These are phyloP conservation scores for Tachysurus vachellii DNA, from an alignment of 2,113 vertebrate species.

Conservation along the genomic window DNA sequence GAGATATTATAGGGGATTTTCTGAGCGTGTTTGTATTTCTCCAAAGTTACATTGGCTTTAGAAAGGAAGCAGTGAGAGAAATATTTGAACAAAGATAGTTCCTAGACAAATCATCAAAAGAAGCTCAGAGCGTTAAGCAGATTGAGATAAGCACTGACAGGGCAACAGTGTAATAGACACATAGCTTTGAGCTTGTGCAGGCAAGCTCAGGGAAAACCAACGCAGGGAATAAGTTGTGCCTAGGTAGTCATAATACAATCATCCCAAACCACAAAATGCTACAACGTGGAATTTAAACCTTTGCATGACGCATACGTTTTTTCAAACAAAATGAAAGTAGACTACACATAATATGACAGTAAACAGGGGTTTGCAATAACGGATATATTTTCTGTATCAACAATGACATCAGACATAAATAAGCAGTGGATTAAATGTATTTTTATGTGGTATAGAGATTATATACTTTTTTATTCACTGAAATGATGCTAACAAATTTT, in stretches of 20 bases:
- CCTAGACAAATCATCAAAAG: slow-evolving; percentile 25
- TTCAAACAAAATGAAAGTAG: slow-evolving; percentile 10
- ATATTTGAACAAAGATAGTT: slow-evolving; percentile 19
- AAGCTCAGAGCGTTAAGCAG: slow-evolving; percentile 7
- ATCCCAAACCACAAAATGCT: slow-evolving; percentile 29
- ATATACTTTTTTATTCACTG: background rate
- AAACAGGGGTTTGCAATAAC: slow-evolving; percentile 20
- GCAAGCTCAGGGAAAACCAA: slow-evolving; percentile 35
- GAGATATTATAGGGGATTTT: background rate
- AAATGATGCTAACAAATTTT: background rate
- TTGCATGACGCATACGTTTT: background rate
- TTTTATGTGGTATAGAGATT: background rate
- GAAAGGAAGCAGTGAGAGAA: background rate
- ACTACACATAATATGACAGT: slow-evolving; percentile 14
- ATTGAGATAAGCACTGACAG: slow-evolving; percentile 40
- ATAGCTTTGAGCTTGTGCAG: slow-evolving; percentile 43
- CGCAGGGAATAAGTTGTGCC: slow-evolving; percentile 19
- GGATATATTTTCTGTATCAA: slow-evolving; percentile 12
- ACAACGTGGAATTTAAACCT: slow-evolving; percentile 23
- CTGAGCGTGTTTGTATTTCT: background rate
- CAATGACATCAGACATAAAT: slow-evolving; percentile 7
- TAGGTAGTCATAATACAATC: slow-evolving; percentile 43
- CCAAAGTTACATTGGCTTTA: background rate
- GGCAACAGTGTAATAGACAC: slow-evolving; percentile 26
- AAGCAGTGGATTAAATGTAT: background rate